phyloP scores from a whole-genome alignment of 2,113 vertebrate species.

The Oreotragus oreotragus region DNA sequence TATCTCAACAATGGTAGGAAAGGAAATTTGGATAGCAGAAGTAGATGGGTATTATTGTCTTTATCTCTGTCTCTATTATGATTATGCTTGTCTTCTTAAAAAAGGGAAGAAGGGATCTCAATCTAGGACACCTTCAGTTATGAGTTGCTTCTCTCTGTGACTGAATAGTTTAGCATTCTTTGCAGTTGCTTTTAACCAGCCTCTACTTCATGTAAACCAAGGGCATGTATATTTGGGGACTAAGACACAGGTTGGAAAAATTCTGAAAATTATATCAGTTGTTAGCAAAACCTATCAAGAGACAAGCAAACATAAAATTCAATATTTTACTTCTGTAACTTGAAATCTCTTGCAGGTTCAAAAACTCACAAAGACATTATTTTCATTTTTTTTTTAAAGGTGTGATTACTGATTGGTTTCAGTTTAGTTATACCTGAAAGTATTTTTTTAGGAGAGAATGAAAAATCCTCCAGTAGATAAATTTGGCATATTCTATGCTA shows the following conservation, averaged over 20 bases:
- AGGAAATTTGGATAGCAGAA: neutral
- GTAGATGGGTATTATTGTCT: neutral
- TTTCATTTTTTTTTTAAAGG: neutral
- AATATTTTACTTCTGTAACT: neutral
- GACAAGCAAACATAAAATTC: neutral
- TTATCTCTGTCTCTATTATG: neutral
- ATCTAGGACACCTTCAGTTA: neutral
- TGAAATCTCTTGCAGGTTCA: neutral
- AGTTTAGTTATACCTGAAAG: neutral
- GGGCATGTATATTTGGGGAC: neutral
- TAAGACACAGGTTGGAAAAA: neutral
- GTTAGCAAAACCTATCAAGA: neutral
- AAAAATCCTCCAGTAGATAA: neutral
- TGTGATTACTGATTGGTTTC: neutral
- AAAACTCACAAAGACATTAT: neutral
- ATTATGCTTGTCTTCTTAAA: too few relatives aligned
- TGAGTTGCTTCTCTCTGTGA: neutral
- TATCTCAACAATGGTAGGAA: neutral
- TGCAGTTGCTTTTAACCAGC: neutral
- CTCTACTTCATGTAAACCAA: neutral
- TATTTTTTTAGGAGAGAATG: neutral
- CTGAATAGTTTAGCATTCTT: neutral
- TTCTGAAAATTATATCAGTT: neutral
- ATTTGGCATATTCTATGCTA: neutral
- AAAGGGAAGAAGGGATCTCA: neutral